Base-by-base conservation (phyloP, 2,797 vertebrate species). In the Crenuchus spilurus region DNA sequence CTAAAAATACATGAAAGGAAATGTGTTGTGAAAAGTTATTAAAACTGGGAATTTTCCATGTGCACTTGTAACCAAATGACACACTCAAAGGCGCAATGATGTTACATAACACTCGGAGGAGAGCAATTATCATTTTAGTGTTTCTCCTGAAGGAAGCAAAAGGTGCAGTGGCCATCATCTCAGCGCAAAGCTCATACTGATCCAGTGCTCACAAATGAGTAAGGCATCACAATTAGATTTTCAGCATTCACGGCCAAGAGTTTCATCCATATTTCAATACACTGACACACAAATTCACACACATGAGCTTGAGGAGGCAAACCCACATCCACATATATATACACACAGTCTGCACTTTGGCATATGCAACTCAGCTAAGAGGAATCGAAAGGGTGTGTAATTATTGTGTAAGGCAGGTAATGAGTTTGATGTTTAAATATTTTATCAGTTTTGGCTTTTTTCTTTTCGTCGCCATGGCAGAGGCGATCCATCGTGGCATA, bases 401-500 rank as follows among this genome's bases (percentile, higher is more conserved):
- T 72, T 72, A 82, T 73, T 80, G 37, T 14, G 48, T 51, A 46
- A 31, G 79, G 80, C 84, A 83, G 75, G 83, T 89, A 88, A 86
- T 79, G 85, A 72, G 80, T 87, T 82, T 62, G 67, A 82, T 58
- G 65, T 81, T 85, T 92, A 85, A 92, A 93, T 91, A 91, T 92
- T 93, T 92, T 62, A 91, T 75, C 76, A 84, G 82, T 80, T 20
- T 37, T 28, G 18, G 35, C 55, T 28, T 74, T 82, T 78, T 80
- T 74, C 51, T 73, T 72, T 83, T 79, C 57, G 26, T 6, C 9
- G 64, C 83, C 35, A 74, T 63, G 72, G 64, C 77, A 30, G 20
- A 0, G 41, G 81, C 74, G 78, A 88, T 88, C 84, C 74, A 80
- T 89, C 82, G 74, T 79, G 71, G 61, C 63, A 57, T 81, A 78